These are phyloP conservation scores for Cricetomys ansorgei DNA, from an alignment of 2,113 vertebrate species.

Conservation along the genomic window DNA sequence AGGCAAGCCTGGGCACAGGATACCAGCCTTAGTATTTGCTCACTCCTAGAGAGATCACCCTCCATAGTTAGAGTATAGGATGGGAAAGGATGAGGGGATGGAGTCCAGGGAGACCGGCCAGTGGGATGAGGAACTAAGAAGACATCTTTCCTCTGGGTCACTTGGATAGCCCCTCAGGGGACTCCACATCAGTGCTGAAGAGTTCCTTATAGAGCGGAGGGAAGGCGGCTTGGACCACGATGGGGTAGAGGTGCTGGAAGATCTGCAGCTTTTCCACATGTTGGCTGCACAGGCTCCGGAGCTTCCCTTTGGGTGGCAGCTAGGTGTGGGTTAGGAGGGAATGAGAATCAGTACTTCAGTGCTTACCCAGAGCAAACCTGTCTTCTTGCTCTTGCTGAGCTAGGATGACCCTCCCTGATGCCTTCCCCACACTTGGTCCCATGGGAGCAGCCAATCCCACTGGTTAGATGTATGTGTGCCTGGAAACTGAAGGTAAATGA, in stretches of 20 bases:
- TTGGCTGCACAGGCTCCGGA: constrained; percentile 91
- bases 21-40: not conserved
- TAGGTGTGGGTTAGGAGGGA: constrained; percentile 68
- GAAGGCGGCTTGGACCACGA: constrained; percentile 90
- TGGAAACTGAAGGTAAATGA: not conserved
- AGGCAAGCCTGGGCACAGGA: not conserved
- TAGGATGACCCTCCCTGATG: not conserved
- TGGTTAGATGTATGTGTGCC: not conserved
- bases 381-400: not conserved
- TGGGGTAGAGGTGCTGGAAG: constrained; percentile 92
- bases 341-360: not conserved
- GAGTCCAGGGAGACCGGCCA: not conserved
- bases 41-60: not conserved
- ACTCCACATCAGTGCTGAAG: constrained; percentile 90
- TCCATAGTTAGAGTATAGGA: not conserved
- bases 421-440: not conserved
- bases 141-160: constrained; percentile 30
- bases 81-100: not conserved
- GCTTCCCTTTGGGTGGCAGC: constrained; percentile 90
- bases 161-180: constrained; percentile 77
- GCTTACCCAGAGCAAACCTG: not conserved
- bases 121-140: not conserved
- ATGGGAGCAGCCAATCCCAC: not conserved
- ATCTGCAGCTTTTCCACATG: constrained; percentile 94
- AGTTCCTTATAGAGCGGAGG: constrained; percentile 97